Evolutionary conservation across 1,140 invertebrate species (phyloP).

Genomic region (Contarinia nasturtii): DNA sequence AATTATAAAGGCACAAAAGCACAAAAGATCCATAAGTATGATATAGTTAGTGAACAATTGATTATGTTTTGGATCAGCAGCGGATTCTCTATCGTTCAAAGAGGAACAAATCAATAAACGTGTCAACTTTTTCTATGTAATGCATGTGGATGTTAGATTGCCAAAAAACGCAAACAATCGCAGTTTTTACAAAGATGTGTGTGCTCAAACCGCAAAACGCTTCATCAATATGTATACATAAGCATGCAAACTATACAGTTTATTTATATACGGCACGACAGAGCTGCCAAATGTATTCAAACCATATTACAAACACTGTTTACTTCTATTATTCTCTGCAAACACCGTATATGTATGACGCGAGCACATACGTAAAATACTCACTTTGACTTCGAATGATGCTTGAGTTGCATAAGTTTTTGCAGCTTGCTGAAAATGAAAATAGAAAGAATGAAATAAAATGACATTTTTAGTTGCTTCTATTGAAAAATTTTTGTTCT

Average conservation of each 20-base stretch:
- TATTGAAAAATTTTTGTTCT: too few relatives aligned
- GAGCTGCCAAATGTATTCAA: background rate
- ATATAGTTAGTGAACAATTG: too few relatives aligned
- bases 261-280: background rate
- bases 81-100: too few relatives aligned
- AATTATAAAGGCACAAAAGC: too few relatives aligned
- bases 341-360: conserved; percentile 10
- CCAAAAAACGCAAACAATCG: too few relatives aligned
- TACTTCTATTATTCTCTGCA: conserved; percentile 1
- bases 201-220: background rate
- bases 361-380: conserved; percentile 3
- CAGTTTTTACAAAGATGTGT: too few relatives aligned
- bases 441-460: background rate
- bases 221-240: background rate
- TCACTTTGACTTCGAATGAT: conserved; percentile 15
- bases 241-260: background rate
- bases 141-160: too few relatives aligned
- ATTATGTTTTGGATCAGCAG: too few relatives aligned
- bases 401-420: conserved; percentile 24
- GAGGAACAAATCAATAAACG: too few relatives aligned
- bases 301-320: background rate
- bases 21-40: too few relatives aligned
- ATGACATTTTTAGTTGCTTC: too few relatives aligned
- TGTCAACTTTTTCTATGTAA: too few relatives aligned
- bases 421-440: conserved; percentile 13